Evolutionary conservation across 53 echinoderm and acorn worm species (phyloP).

Genomic region (Mesocentrotus franciscanus): DNA sequence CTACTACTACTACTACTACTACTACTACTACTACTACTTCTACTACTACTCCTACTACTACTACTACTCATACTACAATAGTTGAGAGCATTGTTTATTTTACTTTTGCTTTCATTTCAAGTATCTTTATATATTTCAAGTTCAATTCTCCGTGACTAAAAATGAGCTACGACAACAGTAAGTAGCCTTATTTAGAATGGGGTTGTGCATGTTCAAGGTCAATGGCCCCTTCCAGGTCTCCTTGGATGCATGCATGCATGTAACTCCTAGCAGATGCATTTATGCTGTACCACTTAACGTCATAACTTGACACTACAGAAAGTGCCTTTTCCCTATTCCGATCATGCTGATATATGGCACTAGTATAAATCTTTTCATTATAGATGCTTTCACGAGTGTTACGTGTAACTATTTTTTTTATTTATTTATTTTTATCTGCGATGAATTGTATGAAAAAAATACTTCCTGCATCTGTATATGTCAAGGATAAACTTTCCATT

Average conservation of each 20-base stretch:
- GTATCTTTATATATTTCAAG: no score
- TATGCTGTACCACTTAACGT: neutral
- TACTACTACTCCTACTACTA: slow-evolving; percentile 7
- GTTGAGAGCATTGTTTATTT: no score
- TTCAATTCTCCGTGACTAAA: no score
- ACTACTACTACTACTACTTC: neutral
- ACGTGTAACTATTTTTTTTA: neutral
- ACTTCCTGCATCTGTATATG: no score
- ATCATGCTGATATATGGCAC: neutral
- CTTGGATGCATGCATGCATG: neutral
- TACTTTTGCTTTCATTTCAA: no score
- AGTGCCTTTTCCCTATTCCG: neutral
- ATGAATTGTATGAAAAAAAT: no score
- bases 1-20: slow-evolving; percentile 38
- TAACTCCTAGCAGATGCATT: neutral
- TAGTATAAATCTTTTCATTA: neutral
- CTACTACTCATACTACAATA: slow-evolving; percentile 2
- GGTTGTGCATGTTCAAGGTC: neutral
- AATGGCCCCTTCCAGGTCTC: neutral
- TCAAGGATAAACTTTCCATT: no score
- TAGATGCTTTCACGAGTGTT: neutral
- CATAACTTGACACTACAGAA: neutral
- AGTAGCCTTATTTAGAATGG: no score
- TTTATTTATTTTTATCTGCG: neutral
- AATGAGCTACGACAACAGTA: no score